Percentiles rank a stretch among this genome's conserved stretches.
Conservation (phyloP, 2,888 invertebrate genomes). For the Brenthis hecate region DNA sequence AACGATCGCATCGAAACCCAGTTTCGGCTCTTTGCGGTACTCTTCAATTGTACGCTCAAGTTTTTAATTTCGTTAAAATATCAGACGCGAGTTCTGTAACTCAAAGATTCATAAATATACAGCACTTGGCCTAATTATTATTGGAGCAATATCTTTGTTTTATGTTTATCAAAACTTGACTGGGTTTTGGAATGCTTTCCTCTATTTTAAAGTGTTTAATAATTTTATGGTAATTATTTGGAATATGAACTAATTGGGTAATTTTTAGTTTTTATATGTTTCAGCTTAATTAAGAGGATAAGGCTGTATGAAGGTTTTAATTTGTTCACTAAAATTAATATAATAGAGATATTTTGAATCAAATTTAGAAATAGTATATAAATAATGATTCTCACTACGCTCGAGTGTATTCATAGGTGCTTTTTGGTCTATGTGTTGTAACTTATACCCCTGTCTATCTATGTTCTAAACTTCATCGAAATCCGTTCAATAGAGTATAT, state of each 20-base stretch:
- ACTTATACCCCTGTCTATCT: too few species aligned
- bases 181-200: background rate
- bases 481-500: too few species aligned
- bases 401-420: too few species aligned
- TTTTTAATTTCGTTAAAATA: conserved; percentile 42
- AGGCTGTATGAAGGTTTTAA: too few species aligned
- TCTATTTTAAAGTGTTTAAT: background rate
- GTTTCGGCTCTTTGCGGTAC: conserved; percentile 56
- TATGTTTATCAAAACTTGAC: conserved; percentile 9
- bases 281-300: too few species aligned
- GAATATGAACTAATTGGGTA: background rate
- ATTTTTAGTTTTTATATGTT: too few species aligned
- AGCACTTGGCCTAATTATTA: conserved; percentile 23
- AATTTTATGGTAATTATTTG: background rate
- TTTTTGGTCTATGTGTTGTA: too few species aligned
- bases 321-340: too few species aligned
- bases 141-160: conserved; percentile 17
- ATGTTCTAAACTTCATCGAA: too few species aligned
- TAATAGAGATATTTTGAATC: too few species aligned
- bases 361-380: too few species aligned
- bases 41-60: conserved; percentile 46
- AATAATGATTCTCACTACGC: too few species aligned
- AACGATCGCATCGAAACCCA: conserved; percentile 66
- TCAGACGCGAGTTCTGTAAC: conserved; percentile 23
- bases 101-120: conserved; percentile 22